Evolutionary conservation across 2,888 invertebrate species (phyloP).

Genomic region (Lithodes maja): DNA sequence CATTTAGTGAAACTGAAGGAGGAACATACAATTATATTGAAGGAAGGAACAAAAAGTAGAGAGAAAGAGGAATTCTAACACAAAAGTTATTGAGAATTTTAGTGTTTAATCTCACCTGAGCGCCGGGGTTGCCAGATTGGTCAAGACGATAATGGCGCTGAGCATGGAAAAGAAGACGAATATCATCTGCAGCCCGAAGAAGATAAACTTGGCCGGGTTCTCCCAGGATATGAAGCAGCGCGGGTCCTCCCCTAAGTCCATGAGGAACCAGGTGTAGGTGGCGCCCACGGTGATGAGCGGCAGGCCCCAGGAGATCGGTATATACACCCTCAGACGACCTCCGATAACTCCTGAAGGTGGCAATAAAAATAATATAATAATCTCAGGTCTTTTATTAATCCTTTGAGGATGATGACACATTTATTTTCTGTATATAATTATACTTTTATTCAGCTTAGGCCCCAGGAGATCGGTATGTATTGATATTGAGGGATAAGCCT

Average conservation of each 20-base stretch:
- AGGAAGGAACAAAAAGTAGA: not conserved
- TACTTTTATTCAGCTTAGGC: too few relatives aligned
- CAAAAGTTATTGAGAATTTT: too few relatives aligned
- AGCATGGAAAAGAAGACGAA: slow-evolving; percentile 50
- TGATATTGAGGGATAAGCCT: too few relatives aligned
- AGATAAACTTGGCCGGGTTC: slow-evolving; percentile 59
- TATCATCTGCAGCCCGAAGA: slow-evolving; percentile 65
- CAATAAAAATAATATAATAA: too few relatives aligned
- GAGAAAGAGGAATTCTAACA: not conserved
- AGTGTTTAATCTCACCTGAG: slow-evolving; percentile 47
- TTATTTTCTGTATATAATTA: too few relatives aligned
- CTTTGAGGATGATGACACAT: too few relatives aligned
- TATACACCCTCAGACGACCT: slow-evolving; percentile 64
- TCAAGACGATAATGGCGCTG: slow-evolving; percentile 54
- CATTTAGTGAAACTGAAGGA: not conserved
- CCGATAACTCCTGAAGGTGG: slow-evolving; percentile 66
- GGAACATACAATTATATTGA: not conserved
- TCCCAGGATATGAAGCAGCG: slow-evolving; percentile 70
- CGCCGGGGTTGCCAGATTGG: slow-evolving; percentile 68
- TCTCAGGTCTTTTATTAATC: too few relatives aligned
- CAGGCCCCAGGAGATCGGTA: slow-evolving; percentile 67
- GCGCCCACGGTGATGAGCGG: slow-evolving; percentile 56
- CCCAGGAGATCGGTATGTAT: too few relatives aligned
- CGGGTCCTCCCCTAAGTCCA: slow-evolving; percentile 67
- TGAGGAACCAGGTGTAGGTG: not conserved